Evolutionary conservation across 2,113 vertebrate species (phyloP), one percentile per base, ranked within the genome.

Genomic region (Pygoscelis adeliae): DNA sequence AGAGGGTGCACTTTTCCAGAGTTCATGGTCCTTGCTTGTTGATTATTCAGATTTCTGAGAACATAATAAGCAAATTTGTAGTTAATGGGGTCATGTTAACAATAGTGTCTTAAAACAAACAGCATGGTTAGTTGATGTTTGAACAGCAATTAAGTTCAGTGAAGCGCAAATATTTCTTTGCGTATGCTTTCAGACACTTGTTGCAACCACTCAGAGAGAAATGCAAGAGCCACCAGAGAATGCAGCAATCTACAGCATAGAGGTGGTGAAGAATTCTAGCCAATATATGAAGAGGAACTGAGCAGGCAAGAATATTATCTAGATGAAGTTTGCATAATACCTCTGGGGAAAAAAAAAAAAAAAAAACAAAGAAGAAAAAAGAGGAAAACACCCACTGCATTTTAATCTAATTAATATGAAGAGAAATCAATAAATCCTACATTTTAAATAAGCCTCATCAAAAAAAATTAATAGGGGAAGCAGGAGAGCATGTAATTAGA

Each of bases 31-130:
- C 29, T 87, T 88, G 34, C 21, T 50, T 90, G 70, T 76, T 77
- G 70, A 72, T 69, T 72, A 56, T 70, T 93, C 82, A 88, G 78
- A 65, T 38, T 88, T 94, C 90, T 88, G 92, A 91, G 87, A 94
- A 87, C 36, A 32, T 61, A 95, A 91, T 49, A 90, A 80, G 58
- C 61, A 91, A 93, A 96, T 95, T 70, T 94, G 87, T 72, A 88
- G 82, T 76, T 95, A 94, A 94, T 97, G 85, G 36, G 74, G 78
- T 80, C 70, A 88, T 29, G 66, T 49, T 93, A 94, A 93, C 87
- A 91, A 77, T 65, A 90, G 61, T 38, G 58, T 94, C 78, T 79
- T 91, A 90, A 96, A 95, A 70, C 81, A 89, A 96, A 96, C 82
- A 93, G 17, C 8, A 6, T 49, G 36, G 56, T 76, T 83, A 40